Percentiles rank a stretch among this genome's conserved stretches.
Conservation (phyloP, 2,113 vertebrate species). For the Ophthalmolycus amberensis region DNA sequence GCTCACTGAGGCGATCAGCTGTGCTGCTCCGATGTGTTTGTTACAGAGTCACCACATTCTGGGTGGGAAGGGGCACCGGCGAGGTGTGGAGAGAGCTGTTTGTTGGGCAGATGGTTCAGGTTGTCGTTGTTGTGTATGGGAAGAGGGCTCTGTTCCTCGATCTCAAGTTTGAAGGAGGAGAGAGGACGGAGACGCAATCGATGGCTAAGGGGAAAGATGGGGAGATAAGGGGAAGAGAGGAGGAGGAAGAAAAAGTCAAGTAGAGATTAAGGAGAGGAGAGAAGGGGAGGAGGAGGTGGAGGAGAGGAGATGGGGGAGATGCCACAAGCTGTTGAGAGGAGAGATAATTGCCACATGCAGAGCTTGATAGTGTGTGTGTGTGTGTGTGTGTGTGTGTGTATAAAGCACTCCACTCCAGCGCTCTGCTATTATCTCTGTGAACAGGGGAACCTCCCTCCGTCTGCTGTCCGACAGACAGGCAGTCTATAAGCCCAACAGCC, state of each 20-base stretch:
- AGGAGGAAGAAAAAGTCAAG: conserved; percentile 24
- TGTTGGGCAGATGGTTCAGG: neutral
- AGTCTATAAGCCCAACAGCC: conserved; percentile 54
- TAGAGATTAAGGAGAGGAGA: neutral
- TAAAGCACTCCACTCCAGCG: conserved; percentile 68
- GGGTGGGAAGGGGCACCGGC: neutral
- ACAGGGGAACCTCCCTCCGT: conserved; percentile 71
- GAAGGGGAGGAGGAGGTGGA: conserved; percentile 38
- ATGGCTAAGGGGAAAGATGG: conserved; percentile 34
- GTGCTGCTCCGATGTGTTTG: neutral
- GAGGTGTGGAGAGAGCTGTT: conserved; percentile 4
- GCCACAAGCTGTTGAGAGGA: conserved; percentile 70
- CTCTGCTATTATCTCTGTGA: conserved; percentile 71
- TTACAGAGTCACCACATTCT: conserved; percentile 2
- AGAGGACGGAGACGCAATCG: conserved; percentile 8
- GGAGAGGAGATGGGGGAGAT: conserved; percentile 58
- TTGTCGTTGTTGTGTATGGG: conserved; percentile 3
- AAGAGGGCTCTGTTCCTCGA: conserved; percentile 8
- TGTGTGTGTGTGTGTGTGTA: conserved; percentile 12
- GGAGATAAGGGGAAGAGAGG: conserved; percentile 36
- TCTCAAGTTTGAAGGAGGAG: conserved; percentile 5
- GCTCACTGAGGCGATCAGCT: neutral
- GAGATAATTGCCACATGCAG: conserved; percentile 78
- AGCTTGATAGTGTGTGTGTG: conserved; percentile 53
- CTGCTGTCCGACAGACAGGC: conserved; percentile 54